Conservation (phyloP, 2,113 vertebrate species). For the Etheostoma cragini region DNA sequence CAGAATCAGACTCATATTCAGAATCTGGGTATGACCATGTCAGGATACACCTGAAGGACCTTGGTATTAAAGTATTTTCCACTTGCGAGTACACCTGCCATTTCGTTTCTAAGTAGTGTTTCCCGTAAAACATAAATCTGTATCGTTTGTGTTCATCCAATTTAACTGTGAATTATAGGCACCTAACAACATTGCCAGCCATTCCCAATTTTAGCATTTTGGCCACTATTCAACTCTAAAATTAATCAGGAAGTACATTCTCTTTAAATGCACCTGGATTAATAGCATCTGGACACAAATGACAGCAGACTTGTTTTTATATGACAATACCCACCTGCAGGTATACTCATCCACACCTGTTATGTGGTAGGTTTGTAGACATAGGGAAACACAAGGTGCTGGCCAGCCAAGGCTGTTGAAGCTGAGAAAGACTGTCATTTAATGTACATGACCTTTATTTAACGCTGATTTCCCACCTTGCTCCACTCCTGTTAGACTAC, state of each 20-base stretch:
- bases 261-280: not conserved
- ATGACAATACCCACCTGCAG: not conserved
- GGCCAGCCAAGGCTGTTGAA: not conserved
- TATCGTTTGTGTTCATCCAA: not conserved
- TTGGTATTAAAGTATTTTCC: not conserved
- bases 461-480: constrained; percentile 5
- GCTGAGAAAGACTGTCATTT: constrained; percentile 7
- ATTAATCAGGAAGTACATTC: no score
- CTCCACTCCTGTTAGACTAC: not conserved
- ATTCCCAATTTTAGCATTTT: not conserved
- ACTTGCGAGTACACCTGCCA: no score
- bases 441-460: constrained; percentile 38
- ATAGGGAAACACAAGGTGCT: not conserved
- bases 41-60: no score
- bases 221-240: not conserved
- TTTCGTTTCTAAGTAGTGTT: not conserved
- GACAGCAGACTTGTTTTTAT: constrained; percentile 1
- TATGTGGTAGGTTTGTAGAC: not conserved
- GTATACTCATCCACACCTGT: not conserved
- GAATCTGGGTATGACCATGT: no score
- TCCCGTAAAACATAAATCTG: not conserved
- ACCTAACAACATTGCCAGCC: not conserved
- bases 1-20: no score
- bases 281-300: not conserved
- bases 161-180: not conserved